These are phyloP conservation scores for Cremastinae sp. DNA, from an alignment of 2,888 invertebrate species.

Conservation along the genomic window DNA sequence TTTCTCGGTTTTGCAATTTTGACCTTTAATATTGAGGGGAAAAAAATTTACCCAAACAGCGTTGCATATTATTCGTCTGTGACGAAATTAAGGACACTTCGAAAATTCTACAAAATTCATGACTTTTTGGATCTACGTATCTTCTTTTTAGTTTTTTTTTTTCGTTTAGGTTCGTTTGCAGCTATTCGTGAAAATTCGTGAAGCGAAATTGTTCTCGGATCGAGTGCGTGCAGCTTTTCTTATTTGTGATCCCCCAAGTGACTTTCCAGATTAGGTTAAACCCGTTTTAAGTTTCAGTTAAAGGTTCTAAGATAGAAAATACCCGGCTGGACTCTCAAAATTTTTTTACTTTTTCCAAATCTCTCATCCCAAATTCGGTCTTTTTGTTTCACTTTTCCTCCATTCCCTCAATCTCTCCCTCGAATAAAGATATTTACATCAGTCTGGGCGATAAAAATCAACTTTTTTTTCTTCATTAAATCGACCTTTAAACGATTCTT, in stretches of 20 bases:
- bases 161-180: background rate
- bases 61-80: conserved; percentile 55
- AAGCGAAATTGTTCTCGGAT: conserved; percentile 4
- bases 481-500: too few relatives aligned
- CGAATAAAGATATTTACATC: conserved; percentile 38
- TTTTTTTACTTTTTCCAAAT: conserved; percentile 15
- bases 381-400: conserved; percentile 21
- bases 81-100: conserved; percentile 65
- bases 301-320: conserved; percentile 28
- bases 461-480: too few relatives aligned
- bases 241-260: conserved; percentile 38
- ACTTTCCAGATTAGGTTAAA: conserved; percentile 44
- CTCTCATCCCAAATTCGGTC: conserved; percentile 11
- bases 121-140: conserved; percentile 15
- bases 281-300: conserved; percentile 16
- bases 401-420: too few relatives aligned
- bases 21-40: background rate
- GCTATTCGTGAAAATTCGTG: conserved; percentile 9
- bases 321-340: conserved; percentile 26
- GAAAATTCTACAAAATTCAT: conserved; percentile 43
- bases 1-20: background rate
- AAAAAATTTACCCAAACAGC: conserved; percentile 34
- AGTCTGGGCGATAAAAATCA: conserved; percentile 38
- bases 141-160: background rate
- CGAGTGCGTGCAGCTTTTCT: conserved; percentile 7